Evolutionary conservation across 1,140 invertebrate genomes (phyloP).

Genomic region (Drosophila melanogaster): Release_6_plus_ISO1_MT NT_033779.5:2547501-2548000

Average conservation of each 20-base stretch:
- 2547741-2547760: no score
- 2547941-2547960: slow-evolving; percentile 41
- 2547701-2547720: background rate
- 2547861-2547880: slow-evolving; percentile 68
- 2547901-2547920: slow-evolving; percentile 15
- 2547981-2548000: slow-evolving; percentile 68
- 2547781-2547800: no score
- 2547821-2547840: background rate
- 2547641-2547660: slow-evolving; percentile 21
- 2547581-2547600: slow-evolving; percentile 82
- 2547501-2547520: background rate
- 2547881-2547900: slow-evolving; percentile 13
- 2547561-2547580: slow-evolving; percentile 72
- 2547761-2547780: no score
- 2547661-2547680: slow-evolving; percentile 16
- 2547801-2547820: no score
- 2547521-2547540: background rate
- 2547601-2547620: slow-evolving; percentile 79
- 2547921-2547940: slow-evolving; percentile 44
- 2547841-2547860: slow-evolving; percentile 20
- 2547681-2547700: slow-evolving; percentile 10
- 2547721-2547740: no score
- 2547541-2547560: slow-evolving; percentile 8
- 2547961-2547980: slow-evolving; percentile 49
- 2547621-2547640: slow-evolving; percentile 28